These are phyloP conservation scores for Neoniphon sammara DNA, from an alignment of 2,797 vertebrate species.

Conservation along the genomic window DNA sequence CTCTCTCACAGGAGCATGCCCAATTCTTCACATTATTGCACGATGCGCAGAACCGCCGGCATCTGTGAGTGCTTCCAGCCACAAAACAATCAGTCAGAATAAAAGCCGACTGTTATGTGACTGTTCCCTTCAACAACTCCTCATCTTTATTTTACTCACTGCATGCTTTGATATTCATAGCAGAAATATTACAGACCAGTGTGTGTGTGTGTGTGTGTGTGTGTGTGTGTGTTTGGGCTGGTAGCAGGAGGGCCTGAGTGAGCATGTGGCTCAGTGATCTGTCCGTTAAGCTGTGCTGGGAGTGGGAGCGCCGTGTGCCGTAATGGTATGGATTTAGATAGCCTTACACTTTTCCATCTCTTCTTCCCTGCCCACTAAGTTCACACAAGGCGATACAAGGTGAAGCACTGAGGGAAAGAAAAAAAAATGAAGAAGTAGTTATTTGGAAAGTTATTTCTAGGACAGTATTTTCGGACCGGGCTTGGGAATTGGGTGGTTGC, in stretches of 20 bases:
- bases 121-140: constrained; percentile 48
- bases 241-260: no score
- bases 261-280: constrained; percentile 27
- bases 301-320: constrained; percentile 11
- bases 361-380: constrained; percentile 8
- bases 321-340: constrained; percentile 8
- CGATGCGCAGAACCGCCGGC: constrained; percentile 37
- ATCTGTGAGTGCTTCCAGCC: constrained; percentile 44
- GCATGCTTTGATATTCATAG: constrained; percentile 53
- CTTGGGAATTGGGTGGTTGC: background rate
- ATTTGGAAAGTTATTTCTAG: constrained; percentile 8
- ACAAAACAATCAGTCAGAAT: constrained; percentile 61
- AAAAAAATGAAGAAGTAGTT: background rate
- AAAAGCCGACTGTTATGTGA: constrained; percentile 40
- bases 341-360: background rate
- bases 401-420: no score
- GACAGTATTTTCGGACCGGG: background rate
- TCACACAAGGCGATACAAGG: constrained; percentile 14
- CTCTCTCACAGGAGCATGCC: constrained; percentile 36
- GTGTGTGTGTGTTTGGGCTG: background rate
- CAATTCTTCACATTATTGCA: constrained; percentile 55
- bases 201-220: constrained; percentile 47
- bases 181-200: constrained; percentile 40
- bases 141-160: constrained; percentile 63
- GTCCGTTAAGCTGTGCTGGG: constrained; percentile 15